These are phyloP conservation scores for Leptinotarsa undecemlineata DNA, from an alignment of 1,140 invertebrate species.

Conservation along the genomic window DNA sequence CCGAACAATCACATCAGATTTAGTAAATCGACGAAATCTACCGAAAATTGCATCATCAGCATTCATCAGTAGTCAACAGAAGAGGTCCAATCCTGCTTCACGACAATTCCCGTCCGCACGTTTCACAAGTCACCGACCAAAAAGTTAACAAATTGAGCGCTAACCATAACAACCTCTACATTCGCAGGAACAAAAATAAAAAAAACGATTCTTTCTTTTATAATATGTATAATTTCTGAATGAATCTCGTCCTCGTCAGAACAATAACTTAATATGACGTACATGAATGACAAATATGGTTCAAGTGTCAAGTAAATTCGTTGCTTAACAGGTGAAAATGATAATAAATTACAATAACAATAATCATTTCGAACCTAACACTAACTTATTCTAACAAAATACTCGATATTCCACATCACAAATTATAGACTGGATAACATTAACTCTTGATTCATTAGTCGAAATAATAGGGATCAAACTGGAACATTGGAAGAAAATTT, in stretches of 20 bases:
- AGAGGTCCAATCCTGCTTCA: too few species aligned
- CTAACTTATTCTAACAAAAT: not conserved
- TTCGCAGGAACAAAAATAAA: too few species aligned
- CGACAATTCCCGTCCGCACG: too few species aligned
- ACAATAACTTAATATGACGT: conserved; percentile 3
- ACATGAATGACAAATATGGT: not conserved
- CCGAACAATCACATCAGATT: too few species aligned
- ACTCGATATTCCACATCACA: not conserved
- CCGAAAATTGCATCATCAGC: too few species aligned
- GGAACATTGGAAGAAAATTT: not conserved
- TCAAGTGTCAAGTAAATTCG: not conserved
- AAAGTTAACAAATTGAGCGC: too few species aligned
- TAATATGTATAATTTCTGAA: too few species aligned
- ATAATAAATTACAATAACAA: conserved; percentile 6
- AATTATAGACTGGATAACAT: not conserved
- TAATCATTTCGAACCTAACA: not conserved
- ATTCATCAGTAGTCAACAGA: too few species aligned
- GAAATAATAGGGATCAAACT: not conserved
- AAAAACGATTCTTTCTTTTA: too few species aligned
- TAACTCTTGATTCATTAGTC: not conserved
- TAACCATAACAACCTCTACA: too few species aligned
- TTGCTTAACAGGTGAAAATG: not conserved
- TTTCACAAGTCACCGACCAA: too few species aligned
- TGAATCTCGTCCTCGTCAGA: not conserved
- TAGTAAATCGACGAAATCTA: too few species aligned